phyloP scores from a whole-genome alignment of 2,797 vertebrate genomes.

The Cyprinodon diabolis region DNA sequence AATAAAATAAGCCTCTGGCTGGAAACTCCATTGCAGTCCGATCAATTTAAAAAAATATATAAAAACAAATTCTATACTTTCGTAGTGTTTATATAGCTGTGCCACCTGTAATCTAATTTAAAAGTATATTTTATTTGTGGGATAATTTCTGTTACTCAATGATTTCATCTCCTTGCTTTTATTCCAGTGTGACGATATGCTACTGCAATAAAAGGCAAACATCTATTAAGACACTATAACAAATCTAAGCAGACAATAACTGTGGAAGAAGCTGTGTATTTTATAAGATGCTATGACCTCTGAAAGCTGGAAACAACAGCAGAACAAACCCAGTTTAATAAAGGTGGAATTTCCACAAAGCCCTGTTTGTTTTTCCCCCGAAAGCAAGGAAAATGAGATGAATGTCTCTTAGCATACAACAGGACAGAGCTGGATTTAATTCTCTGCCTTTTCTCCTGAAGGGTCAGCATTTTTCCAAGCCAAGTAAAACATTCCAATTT shows the following conservation, averaged over 20 bases:
- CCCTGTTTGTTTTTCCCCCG: background rate
- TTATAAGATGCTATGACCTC: conserved; percentile 7
- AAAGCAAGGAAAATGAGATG: background rate
- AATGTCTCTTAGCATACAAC: background rate
- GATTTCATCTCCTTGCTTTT: too few species aligned
- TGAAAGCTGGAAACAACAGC: background rate
- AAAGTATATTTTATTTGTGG: background rate
- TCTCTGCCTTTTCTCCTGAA: background rate
- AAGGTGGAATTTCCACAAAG: background rate
- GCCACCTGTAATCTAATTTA: background rate
- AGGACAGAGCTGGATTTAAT: background rate
- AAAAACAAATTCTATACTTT: too few species aligned
- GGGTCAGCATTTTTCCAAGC: background rate
- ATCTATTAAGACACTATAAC: background rate
- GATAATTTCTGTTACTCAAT: background rate
- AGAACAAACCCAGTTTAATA: background rate
- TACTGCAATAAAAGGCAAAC: background rate
- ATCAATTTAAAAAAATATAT: background rate
- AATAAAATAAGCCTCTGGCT: background rate
- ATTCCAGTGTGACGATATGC: background rate
- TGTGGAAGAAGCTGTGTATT: background rate
- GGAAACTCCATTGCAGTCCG: background rate
- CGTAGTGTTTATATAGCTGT: background rate
- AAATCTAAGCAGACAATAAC: background rate
- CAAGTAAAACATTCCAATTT: background rate